phyloP scores from a whole-genome alignment of 2,888 invertebrate genomes.

The Hyppa rectilinea region DNA sequence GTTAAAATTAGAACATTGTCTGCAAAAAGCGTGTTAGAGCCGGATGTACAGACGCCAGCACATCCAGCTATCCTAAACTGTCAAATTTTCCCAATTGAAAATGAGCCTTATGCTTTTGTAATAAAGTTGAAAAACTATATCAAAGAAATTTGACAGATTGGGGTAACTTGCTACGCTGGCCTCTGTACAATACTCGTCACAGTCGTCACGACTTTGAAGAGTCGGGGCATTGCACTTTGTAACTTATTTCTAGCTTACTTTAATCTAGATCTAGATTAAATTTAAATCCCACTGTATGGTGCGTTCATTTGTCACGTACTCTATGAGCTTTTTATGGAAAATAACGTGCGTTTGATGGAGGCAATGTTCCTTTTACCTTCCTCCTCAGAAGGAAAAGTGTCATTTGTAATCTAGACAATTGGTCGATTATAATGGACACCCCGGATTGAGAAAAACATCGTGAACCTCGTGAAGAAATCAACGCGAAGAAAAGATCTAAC shows the following conservation, averaged over 20 bases:
- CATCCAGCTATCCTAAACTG: no score
- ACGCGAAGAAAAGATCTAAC: no score
- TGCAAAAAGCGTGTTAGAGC: conserved; percentile 41
- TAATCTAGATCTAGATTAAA: conserved; percentile 32
- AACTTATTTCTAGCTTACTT: conserved; percentile 25
- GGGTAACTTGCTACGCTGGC: no score
- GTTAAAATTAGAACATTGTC: conserved; percentile 60
- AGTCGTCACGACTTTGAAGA: conserved; percentile 48
- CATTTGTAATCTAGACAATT: neutral
- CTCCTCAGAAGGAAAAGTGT: no score
- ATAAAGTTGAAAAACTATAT: no score
- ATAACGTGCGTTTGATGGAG: neutral
- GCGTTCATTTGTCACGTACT: conserved; percentile 24
- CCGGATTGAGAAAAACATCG: conserved; percentile 10
- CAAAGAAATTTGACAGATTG: no score
- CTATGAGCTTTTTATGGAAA: neutral
- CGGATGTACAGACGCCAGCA: conserved; percentile 36
- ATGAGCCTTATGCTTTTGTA: no score
- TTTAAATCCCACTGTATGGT: conserved; percentile 3
- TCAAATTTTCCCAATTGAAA: no score
- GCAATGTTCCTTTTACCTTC: no score
- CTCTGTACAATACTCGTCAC: no score
- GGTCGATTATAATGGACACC: neutral
- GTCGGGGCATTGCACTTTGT: conserved; percentile 53
- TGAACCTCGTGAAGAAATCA: conserved; percentile 12